A percentile compares a stretch with the other conserved stretches of the same genome.
Conservation (phyloP, 1,140 invertebrate species). For the Bathynomus jamesi region DNA sequence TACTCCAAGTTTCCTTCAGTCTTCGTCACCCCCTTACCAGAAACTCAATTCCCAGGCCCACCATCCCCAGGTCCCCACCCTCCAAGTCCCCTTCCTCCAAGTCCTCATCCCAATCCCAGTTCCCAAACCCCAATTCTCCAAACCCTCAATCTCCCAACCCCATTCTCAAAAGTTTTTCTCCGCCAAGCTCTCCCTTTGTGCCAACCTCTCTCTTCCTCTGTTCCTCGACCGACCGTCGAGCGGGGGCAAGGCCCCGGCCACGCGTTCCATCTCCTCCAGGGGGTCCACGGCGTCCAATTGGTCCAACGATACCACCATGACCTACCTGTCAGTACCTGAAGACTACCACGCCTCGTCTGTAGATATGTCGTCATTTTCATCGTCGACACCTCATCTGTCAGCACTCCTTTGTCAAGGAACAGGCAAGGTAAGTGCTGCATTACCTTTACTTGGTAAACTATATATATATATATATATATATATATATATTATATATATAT, state of each 20-base stretch:
- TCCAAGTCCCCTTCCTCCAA: not conserved
- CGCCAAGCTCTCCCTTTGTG: not conserved
- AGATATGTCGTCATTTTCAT: not conserved
- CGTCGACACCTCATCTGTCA: not conserved
- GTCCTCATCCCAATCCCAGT: not conserved
- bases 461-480: too few relatives aligned
- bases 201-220: not conserved
- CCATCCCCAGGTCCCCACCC: not conserved
- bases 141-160: not conserved
- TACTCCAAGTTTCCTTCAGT: not conserved
- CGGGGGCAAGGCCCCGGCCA: not conserved
- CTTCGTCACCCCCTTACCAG: not conserved
- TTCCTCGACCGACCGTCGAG: not conserved
- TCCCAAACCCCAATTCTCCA: too few relatives aligned
- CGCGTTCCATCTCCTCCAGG: not conserved
- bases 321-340: not conserved
- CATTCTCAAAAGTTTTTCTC: not conserved
- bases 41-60: not conserved
- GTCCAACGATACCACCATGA: not conserved
- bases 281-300: not conserved
- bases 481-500: too few relatives aligned
- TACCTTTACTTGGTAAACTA: too few relatives aligned
- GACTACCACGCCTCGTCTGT: not conserved
- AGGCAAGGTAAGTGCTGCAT: not conserved
- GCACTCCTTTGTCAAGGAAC: not conserved